These are phyloP conservation scores for Caenorhabditis sp. DNA, from an alignment of 2,888 invertebrate species.

Conservation along the genomic window DNA sequence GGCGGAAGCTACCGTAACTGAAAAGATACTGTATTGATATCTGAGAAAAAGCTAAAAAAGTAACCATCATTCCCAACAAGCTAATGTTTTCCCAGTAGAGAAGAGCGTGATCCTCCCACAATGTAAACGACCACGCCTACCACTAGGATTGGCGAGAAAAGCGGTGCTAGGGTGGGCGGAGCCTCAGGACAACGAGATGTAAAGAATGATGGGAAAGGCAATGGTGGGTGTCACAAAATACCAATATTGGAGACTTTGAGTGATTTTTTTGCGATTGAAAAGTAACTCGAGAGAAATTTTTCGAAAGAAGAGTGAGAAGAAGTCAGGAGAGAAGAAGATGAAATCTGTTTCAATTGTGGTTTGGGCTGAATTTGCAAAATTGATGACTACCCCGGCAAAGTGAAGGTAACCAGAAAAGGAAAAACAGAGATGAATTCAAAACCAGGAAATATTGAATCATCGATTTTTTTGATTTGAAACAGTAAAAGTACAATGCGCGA, in stretches of 20 bases:
- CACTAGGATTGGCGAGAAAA: slow-evolving; percentile 45
- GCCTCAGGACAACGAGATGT: slow-evolving; percentile 25
- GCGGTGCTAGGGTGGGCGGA: slow-evolving; percentile 26
- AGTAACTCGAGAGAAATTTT: neutral
- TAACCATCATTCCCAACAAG: slow-evolving; percentile 29
- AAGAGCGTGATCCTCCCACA: slow-evolving; percentile 18
- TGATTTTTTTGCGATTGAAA: neutral
- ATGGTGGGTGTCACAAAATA: slow-evolving; percentile 44
- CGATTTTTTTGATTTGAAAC: too few relatives aligned
- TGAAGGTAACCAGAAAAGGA: too few relatives aligned
- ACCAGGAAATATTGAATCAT: too few relatives aligned
- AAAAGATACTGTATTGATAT: neutral
- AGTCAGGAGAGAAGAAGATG: too few relatives aligned
- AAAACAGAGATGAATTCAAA: too few relatives aligned
- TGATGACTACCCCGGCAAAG: too few relatives aligned
- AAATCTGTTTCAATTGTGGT: neutral
- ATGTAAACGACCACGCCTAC: slow-evolving; percentile 47
- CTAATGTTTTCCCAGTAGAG: slow-evolving; percentile 48
- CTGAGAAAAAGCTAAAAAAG: neutral
- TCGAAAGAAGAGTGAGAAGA: too few relatives aligned
- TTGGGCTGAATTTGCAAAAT: too few relatives aligned
- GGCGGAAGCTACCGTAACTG: neutral
- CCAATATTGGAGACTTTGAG: slow-evolving; percentile 39
- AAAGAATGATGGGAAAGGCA: slow-evolving; percentile 19
- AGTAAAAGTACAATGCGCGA: too few relatives aligned